Base-by-base conservation (phyloP, 2,113 vertebrate species). In the Thinocorus orbignyianus region DNA sequence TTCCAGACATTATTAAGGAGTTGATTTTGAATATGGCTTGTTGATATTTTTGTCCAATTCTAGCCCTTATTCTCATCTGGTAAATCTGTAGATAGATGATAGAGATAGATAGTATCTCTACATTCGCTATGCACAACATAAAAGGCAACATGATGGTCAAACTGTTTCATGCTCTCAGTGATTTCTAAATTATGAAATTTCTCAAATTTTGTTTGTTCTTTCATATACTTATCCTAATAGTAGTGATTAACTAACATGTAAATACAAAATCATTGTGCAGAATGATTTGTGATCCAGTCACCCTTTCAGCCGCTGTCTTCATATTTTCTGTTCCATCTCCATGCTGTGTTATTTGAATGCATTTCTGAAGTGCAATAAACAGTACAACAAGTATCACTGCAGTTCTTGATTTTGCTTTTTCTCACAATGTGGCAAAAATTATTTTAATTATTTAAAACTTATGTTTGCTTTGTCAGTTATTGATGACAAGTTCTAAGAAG, bases 281-380 rank as follows among this genome's bases (percentile, higher is more conserved):
- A 86, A 46, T 55, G 2, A n/a, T 58, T 76, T 80, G 46, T 39
- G 25, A 88, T 74, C 26, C 37, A 74, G 14, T 77, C 55, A 84
- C 33, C 12, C 22, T 68, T 73, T 81, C 23, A 28, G 16, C 8
- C 19, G 11, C 23, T 42, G 37, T 57, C 44, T 85, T 72, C 11
- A 39, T 35, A 39, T 86, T 81, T 94, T 86, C 22, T 66, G 0
- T 81, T 92, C 55, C 74, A 31, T 82, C 23, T 84, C 28, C 10
- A 4, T 31, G 22, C 9, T 28, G 6, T 79, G 28, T 68, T 90
- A 54, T 42, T 46, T 91, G 37, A 86, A 77, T 71, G 46, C 39
- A 33, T 94, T 97, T 92, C 73, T 54, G 65, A 86, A 87, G 22
- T n/a, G n/a, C 55, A 51, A 85, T 92, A 62, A 90, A 41, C 24